Evolutionary conservation across 2,888 invertebrate species (phyloP).

Genomic region (Nomada fabriciana): DNA sequence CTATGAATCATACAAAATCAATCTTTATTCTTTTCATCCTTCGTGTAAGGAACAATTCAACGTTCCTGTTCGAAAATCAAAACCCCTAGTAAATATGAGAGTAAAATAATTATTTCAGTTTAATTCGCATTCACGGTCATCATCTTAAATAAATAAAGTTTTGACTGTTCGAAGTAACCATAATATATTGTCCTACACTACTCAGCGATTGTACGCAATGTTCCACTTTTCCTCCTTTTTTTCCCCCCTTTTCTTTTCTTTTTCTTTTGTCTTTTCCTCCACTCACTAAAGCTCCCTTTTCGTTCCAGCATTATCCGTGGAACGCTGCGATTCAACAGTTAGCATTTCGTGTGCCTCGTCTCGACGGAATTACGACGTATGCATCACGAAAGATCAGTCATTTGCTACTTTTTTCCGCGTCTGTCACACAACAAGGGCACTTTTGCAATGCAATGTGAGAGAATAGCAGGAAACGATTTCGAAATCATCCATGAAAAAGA

Average conservation of each 20-base stretch:
- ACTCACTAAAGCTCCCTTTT: not conserved
- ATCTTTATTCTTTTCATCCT: constrained; percentile 10
- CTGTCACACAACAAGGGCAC: not conserved
- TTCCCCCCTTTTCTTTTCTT: not conserved
- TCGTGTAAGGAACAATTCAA: constrained; percentile 29
- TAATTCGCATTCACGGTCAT: constrained; percentile 64
- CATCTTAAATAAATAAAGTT: constrained; percentile 73
- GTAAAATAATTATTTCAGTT: constrained; percentile 70
- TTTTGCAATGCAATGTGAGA: too few species aligned
- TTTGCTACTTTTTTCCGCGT: not conserved
- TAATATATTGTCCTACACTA: constrained; percentile 71
- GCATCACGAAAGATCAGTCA: constrained; percentile 40
- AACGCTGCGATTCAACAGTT: constrained; percentile 16
- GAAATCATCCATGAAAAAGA: too few species aligned
- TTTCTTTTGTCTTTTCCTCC: not conserved
- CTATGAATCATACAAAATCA: constrained; percentile 57
- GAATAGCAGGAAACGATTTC: too few species aligned
- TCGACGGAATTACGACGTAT: constrained; percentile 39
- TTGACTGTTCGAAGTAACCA: constrained; percentile 68
- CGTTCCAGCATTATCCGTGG: constrained; percentile 2
- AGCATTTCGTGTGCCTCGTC: constrained; percentile 21
- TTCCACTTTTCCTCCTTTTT: constrained; percentile 13
- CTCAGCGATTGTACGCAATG: constrained; percentile 47
- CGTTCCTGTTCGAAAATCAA: constrained; percentile 69
- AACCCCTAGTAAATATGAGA: constrained; percentile 74